A percentile compares a stretch with the other conserved stretches of the same genome.
Evolutionary conservation across 2,797 vertebrate genomes (phyloP).

Genomic region (Gymnodraco acuticeps): DNA sequence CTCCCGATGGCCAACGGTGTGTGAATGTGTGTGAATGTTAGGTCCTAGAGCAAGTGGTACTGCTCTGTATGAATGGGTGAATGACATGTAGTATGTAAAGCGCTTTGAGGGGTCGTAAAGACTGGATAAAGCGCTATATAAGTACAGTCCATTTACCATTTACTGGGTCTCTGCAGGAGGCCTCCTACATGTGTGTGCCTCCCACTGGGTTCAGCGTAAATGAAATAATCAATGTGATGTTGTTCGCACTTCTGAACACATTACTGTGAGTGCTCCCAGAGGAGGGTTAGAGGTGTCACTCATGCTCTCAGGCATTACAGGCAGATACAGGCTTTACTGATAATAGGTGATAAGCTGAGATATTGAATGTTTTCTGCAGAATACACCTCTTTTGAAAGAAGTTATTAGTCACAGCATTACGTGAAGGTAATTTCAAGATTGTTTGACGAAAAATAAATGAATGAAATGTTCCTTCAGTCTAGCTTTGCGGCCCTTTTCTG

Average conservation of each 20-base stretch:
- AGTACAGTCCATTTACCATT: too few relatives aligned
- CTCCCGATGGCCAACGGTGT: too few relatives aligned
- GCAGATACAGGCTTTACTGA: background rate
- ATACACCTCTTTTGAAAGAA: background rate
- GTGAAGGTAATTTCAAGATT: background rate
- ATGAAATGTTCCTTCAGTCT: background rate
- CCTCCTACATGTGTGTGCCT: constrained; percentile 36
- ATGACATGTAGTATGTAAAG: too few relatives aligned
- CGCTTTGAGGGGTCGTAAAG: too few relatives aligned
- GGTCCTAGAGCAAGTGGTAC: too few relatives aligned
- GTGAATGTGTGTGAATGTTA: too few relatives aligned
- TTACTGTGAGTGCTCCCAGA: constrained; percentile 46
- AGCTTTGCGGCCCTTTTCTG: background rate
- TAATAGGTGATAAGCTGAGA: background rate
- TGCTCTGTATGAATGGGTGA: too few relatives aligned
- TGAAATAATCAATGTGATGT: constrained; percentile 59
- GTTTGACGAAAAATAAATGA: background rate
- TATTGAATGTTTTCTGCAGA: background rate
- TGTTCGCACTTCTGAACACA: constrained; percentile 41
- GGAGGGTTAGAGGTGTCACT: constrained; percentile 36
- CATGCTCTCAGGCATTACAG: background rate
- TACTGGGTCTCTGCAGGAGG: constrained; percentile 38
- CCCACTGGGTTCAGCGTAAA: constrained; percentile 49
- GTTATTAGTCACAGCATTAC: background rate
- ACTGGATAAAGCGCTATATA: too few relatives aligned